These are phyloP conservation scores for Mus pahari DNA, from an alignment of 2,113 vertebrate genomes.

Conservation along the genomic window DNA sequence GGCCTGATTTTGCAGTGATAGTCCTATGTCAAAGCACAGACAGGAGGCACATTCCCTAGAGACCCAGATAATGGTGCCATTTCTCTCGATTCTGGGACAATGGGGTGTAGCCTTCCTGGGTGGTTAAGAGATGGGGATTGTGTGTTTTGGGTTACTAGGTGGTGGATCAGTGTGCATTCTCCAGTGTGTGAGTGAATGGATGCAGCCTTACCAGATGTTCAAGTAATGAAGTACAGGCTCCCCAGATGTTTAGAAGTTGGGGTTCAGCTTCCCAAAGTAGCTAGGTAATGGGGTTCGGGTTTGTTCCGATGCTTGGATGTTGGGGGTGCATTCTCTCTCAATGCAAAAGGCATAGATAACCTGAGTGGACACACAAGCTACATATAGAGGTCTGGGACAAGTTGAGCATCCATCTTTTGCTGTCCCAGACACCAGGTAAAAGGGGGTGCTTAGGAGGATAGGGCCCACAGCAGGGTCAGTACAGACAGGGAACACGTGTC, in stretches of 20 bases:
- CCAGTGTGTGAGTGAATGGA: neutral
- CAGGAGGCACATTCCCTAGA: neutral
- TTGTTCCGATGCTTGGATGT: neutral
- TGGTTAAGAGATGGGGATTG: neutral
- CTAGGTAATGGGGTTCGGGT: rapidly evolving
- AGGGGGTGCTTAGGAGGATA: neutral
- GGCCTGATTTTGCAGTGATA: neutral
- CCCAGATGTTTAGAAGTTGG: neutral
- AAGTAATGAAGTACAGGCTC: neutral
- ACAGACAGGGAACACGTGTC: neutral
- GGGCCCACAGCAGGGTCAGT: neutral
- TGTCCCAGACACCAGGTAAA: neutral
- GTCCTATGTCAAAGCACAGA: neutral
- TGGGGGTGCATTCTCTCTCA: neutral
- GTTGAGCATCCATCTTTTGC: rapidly evolving
- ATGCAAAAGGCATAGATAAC: rapidly evolving
- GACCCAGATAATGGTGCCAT: rapidly evolving
- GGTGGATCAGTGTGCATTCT: too few species aligned
- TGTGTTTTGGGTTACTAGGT: neutral
- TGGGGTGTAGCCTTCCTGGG: neutral
- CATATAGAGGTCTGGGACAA: rapidly evolving
- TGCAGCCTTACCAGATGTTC: neutral
- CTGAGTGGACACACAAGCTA: rapidly evolving
- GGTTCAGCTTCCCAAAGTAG: rapidly evolving
- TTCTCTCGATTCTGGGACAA: neutral